Conservation (phyloP, 1,140 invertebrate genomes). For the Papilio machaon region DNA sequence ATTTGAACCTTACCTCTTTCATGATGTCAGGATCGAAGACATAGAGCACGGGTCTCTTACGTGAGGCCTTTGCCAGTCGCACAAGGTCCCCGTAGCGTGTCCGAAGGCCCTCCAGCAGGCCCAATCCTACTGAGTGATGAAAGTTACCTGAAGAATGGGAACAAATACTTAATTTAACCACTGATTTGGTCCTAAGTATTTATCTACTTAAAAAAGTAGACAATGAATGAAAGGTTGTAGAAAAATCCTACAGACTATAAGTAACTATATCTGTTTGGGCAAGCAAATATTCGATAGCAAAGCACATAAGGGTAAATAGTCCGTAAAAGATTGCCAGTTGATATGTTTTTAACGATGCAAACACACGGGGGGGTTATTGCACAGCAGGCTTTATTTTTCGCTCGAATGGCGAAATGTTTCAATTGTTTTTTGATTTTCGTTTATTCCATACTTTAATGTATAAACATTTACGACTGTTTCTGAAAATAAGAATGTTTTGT, state of each 20-base stretch:
- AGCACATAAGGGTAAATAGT: background rate
- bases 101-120: constrained; percentile 66
- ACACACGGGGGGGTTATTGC: background rate
- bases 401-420: background rate
- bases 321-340: background rate
- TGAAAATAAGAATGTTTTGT: background rate
- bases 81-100: constrained; percentile 70
- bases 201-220: no score
- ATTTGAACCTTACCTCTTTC: constrained; percentile 60
- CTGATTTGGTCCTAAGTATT: no score
- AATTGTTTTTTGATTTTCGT: background rate
- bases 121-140: constrained; percentile 71
- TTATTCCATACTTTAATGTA: background rate
- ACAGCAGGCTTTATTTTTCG: background rate
- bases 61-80: constrained; percentile 63
- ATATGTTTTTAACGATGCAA: constrained; percentile 5
- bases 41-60: constrained; percentile 65
- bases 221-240: background rate
- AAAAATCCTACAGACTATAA: background rate
- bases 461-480: background rate
- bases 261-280: background rate
- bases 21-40: constrained; percentile 73
- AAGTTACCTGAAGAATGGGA: constrained; percentile 59
- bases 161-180: background rate
- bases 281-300: background rate